phyloP scores from a whole-genome alignment of 2,797 vertebrate genomes.

The Etheostoma perlongum region DNA sequence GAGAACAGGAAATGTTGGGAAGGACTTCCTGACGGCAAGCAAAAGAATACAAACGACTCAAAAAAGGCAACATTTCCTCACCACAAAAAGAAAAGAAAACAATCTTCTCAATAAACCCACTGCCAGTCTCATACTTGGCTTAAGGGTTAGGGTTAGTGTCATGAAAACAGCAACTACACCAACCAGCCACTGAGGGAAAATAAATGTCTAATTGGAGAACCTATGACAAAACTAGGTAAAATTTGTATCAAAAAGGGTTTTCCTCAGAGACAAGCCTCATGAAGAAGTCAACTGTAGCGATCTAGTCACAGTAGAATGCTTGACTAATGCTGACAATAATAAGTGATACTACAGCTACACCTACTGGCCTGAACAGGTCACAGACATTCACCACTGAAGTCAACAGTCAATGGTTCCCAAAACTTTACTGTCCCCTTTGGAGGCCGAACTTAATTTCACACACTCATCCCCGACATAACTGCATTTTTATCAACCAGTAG shows the following conservation, averaged over 20 bases:
- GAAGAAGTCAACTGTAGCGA: not conserved
- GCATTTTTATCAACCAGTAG: not conserved
- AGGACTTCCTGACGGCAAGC: constrained; percentile 85
- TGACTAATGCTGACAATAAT: not conserved
- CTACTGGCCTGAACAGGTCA: constrained; percentile 69
- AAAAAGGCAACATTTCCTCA: constrained; percentile 67
- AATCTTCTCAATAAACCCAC: constrained; percentile 46
- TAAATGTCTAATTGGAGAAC: not conserved
- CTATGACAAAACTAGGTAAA: not conserved
- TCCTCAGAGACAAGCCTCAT: not conserved
- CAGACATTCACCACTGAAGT: not conserved
- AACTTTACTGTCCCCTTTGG: not conserved
- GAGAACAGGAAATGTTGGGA: constrained; percentile 86
- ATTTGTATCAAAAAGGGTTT: not conserved
- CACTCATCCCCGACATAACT: fast-evolving
- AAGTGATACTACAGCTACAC: constrained; percentile 66
- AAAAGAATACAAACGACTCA: constrained; percentile 76
- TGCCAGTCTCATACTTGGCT: constrained; percentile 6
- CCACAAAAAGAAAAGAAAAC: constrained; percentile 16
- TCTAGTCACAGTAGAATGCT: not conserved
- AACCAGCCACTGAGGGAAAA: not conserved
- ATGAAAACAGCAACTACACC: not conserved
- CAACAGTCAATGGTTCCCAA: not conserved
- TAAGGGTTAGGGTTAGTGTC: not conserved
- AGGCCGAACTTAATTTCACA: not conserved